Base-by-base conservation (phyloP, 2,113 vertebrate species). In the Monarcha castaneiventris region DNA sequence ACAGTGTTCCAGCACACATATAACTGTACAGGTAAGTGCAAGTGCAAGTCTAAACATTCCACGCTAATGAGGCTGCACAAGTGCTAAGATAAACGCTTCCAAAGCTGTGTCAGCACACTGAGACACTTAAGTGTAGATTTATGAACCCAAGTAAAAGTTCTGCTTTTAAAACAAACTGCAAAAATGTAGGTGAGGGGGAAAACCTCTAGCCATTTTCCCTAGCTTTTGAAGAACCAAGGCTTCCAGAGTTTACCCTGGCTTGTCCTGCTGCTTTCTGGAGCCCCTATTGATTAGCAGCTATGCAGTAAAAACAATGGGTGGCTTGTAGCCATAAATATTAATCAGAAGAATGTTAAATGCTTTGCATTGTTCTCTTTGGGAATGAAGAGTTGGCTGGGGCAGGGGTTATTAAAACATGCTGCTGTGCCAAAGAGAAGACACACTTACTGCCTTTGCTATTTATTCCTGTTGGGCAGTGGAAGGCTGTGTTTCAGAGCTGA, bases 291-390 rank as follows among this genome's bases (percentile, higher is more conserved):
- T 94, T 52, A 92, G 67, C 55, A 67, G 55, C 51, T 86, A 63
- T 39, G 66, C 13, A 72, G 74, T 37, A 75, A 93, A 92, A 92
- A 94, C 94, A 95, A 91, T 82, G 87, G 35, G n/a, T 89, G 84
- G 93, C 87, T 94, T 59, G 61, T 56, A 73, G 93, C 84, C 94
- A 84, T 94, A 89, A 94, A 89, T 87, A 94, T 82, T 78, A 92
- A 94, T 68, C 80, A 81, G 69, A 94, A 87, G 56, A 82, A 94
- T 78, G 77, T 81, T 94, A 96, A 94, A 84, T 87, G 80, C 79
- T 20, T 39, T 77, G 37, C 51, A 72, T 90, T 92, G 86, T 95
- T 92, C 77, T 94, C 56, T 63, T 81, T 0, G 4, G 80, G 77
- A 84, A 61, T 54, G 6, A 75, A 51, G 49, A 81, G 49, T 87